Evolutionary conservation across 2,113 vertebrate species (phyloP).

Genomic region (Kryptolebias marmoratus): DNA sequence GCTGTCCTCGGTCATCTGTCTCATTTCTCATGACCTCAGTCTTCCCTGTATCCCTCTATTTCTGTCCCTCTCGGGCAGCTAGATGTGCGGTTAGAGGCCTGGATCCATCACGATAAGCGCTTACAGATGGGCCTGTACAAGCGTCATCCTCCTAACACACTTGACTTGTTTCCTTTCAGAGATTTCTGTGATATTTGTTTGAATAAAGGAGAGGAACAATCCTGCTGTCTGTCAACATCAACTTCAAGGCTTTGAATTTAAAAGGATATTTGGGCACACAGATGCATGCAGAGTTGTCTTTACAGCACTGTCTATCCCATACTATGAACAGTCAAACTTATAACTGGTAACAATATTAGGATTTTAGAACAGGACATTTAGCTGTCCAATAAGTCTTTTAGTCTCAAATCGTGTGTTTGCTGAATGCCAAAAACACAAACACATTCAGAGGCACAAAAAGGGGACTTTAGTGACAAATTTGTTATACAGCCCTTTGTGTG

Average conservation of each 20-base stretch:
- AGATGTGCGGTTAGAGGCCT: slow-evolving; percentile 64
- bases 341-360: slow-evolving; percentile 10
- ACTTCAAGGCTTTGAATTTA: slow-evolving; percentile 1
- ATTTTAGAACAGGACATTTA: slow-evolving; percentile 17
- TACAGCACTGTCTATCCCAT: slow-evolving; percentile 1
- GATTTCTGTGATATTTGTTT: not conserved
- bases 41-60: slow-evolving; percentile 58
- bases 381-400: slow-evolving; percentile 7
- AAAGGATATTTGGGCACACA: not conserved
- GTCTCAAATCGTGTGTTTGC: not conserved
- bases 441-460: slow-evolving; percentile 16
- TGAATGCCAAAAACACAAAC: slow-evolving; percentile 1
- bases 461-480: slow-evolving; percentile 50
- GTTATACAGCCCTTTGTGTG: slow-evolving; percentile 76
- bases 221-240: slow-evolving; percentile 6
- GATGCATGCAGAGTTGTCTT: not conserved
- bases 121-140: slow-evolving; percentile 74
- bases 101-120: slow-evolving; percentile 73
- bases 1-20: slow-evolving; percentile 71
- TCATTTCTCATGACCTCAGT: slow-evolving; percentile 69
- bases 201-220: not conserved
- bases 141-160: slow-evolving; percentile 43
- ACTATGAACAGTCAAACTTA: not conserved
- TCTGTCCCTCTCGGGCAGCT: slow-evolving; percentile 50
- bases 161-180: slow-evolving; percentile 34